A percentile compares a stretch with the other conserved stretches of the same genome.
phyloP scores from a whole-genome alignment of 2,113 vertebrate species.

The Phodopus roborovskii region DNA sequence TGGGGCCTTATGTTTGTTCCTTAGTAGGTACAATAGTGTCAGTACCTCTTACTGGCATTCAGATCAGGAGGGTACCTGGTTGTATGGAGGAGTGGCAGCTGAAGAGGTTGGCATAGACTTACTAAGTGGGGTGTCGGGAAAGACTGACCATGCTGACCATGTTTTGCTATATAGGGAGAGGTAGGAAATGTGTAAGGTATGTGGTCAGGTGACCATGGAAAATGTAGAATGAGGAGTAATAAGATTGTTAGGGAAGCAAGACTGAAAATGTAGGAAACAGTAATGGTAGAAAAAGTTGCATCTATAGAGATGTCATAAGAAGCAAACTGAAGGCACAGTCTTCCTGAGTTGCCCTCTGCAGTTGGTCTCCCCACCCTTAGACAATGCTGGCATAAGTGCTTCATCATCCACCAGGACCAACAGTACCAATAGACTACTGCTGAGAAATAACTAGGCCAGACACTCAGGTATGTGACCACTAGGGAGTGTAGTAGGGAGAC shows the following conservation, averaged over 20 bases:
- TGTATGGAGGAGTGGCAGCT: not conserved
- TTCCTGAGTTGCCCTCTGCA: not conserved
- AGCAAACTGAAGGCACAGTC: not conserved
- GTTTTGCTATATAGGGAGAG: not conserved
- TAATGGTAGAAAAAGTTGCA: not conserved
- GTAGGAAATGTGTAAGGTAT: not conserved
- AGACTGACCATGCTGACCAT: not conserved
- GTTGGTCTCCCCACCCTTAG: not conserved
- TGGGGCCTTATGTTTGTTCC: not conserved
- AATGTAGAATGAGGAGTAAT: not conserved
- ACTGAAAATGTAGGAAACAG: not conserved
- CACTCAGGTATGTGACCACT: not conserved
- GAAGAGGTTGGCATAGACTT: not conserved
- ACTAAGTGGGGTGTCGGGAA: not conserved
- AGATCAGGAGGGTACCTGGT: not conserved
- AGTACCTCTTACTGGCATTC: not conserved
- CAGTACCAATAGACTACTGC: not conserved
- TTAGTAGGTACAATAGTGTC: not conserved
- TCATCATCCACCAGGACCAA: not conserved
- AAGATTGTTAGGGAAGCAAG: not conserved
- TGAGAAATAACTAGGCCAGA: not conserved
- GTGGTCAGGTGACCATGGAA: not conserved
- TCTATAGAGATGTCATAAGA: not conserved
- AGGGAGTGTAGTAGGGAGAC: not conserved
- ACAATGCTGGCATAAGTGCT: not conserved